Conservation (phyloP, 2,113 vertebrate genomes). For the Columba livia region DNA sequence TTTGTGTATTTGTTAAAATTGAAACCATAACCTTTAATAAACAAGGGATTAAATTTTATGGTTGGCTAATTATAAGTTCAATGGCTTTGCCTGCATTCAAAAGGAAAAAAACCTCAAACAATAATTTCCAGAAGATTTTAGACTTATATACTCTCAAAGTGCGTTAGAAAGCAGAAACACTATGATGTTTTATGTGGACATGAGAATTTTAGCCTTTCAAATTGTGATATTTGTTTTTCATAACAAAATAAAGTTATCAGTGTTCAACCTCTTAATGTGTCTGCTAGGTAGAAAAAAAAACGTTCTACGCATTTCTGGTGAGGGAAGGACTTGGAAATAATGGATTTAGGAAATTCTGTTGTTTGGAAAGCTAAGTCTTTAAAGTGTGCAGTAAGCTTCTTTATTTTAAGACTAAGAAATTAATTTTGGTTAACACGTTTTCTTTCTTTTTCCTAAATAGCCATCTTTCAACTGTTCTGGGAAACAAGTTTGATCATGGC, state of each 20-base stretch:
- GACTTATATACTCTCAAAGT: not conserved
- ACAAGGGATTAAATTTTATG: not conserved
- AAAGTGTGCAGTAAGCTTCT: not conserved
- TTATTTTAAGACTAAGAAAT: not conserved
- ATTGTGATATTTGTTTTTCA: not conserved
- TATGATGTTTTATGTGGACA: accelerated
- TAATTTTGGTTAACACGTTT: not conserved
- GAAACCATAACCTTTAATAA: not conserved
- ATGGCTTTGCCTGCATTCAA: not conserved
- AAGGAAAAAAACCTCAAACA: not conserved
- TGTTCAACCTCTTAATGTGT: not conserved
- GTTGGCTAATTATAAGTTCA: not conserved
- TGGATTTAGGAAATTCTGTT: not conserved
- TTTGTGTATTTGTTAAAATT: not conserved
- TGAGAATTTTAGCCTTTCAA: not conserved
- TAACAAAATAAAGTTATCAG: not conserved
- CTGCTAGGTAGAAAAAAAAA: not conserved
- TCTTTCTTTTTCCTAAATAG: conserved; percentile 67
- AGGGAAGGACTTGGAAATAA: not conserved
- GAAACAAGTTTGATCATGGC: conserved; percentile 96
- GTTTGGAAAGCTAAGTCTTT: not conserved
- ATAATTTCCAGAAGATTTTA: not conserved
- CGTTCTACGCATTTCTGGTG: not conserved
- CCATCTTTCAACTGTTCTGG: conserved; percentile 90
- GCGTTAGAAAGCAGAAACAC: not conserved